A percentile compares a stretch with the other conserved stretches of the same genome.
Conservation (phyloP, 2,888 invertebrate species). For the Aspidiotus destructor region DNA sequence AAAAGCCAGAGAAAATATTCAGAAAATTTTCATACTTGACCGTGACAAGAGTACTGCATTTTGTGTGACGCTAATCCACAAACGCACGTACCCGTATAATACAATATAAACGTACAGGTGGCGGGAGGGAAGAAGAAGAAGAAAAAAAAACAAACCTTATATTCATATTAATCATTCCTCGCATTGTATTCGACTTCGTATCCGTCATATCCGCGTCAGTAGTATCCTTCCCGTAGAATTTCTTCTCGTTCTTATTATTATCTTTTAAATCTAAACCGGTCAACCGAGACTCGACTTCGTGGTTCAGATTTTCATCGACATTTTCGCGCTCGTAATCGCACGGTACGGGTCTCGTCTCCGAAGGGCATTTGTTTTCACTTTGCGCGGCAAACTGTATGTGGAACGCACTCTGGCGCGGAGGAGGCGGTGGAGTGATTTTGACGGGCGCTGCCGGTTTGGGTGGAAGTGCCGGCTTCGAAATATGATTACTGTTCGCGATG, state of each 20-base stretch:
- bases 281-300: slow-evolving; percentile 6
- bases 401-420: slow-evolving; percentile 45
- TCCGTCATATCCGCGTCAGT: slow-evolving; percentile 1
- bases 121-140: too few species aligned
- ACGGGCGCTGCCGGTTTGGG: slow-evolving; percentile 64
- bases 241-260: not conserved
- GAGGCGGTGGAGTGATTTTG: slow-evolving; percentile 45
- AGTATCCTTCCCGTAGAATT: not conserved
- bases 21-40: too few species aligned
- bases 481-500: slow-evolving; percentile 8
- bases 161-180: slow-evolving; percentile 6
- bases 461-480: slow-evolving; percentile 62
- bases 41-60: too few species aligned
- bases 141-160: not conserved
- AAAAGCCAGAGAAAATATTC: too few species aligned
- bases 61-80: not conserved
- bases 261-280: slow-evolving; percentile 12
- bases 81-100: slow-evolving; percentile 1
- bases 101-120: not conserved
- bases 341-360: not conserved
- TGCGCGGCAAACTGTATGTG: slow-evolving; percentile 24
- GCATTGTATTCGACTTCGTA: not conserved
- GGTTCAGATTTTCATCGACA: not conserved
- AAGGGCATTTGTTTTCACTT: not conserved
- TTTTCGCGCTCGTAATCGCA: not conserved